A percentile compares a stretch with the other conserved stretches of the same genome.
phyloP scores from a whole-genome alignment of 2,797 vertebrate genomes.

The Eidolon dupreanum region DNA sequence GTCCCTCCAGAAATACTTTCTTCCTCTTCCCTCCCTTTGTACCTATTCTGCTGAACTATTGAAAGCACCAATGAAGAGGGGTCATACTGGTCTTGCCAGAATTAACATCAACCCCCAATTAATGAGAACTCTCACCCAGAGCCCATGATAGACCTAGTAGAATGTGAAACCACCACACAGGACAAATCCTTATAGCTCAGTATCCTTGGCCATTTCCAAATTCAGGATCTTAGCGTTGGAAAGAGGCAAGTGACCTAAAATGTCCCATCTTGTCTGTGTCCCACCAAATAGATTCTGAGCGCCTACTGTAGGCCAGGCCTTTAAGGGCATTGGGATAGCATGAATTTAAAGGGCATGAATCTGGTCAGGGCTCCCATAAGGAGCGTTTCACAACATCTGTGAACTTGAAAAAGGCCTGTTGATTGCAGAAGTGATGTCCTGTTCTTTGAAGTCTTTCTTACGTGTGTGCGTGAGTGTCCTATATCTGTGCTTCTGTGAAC shows the following conservation, averaged over 20 bases:
- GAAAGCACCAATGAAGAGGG: neutral
- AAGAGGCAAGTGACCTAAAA: neutral
- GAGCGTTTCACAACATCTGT: neutral
- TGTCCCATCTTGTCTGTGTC: neutral
- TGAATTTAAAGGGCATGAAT: neutral
- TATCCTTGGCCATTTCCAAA: neutral
- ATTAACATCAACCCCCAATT: neutral
- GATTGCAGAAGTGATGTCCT: neutral
- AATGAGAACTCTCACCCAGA: neutral
- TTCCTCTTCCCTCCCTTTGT: neutral
- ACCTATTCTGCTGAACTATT: neutral
- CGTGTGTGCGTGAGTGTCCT: neutral
- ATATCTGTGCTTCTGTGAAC: neutral
- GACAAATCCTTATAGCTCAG: neutral
- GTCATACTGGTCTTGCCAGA: neutral
- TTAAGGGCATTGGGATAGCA: neutral
- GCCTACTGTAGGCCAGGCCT: neutral
- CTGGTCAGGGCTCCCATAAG: neutral
- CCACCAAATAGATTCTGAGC: neutral
- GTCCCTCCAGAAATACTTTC: conserved; percentile 9
- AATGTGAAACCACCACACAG: neutral
- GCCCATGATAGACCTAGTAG: too few species aligned
- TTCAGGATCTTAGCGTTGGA: neutral
- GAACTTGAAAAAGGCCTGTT: neutral
- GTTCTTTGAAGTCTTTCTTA: neutral